Base-by-base conservation (phyloP, 1,140 invertebrate genomes). In the Trinorchestia longiramus region DNA sequence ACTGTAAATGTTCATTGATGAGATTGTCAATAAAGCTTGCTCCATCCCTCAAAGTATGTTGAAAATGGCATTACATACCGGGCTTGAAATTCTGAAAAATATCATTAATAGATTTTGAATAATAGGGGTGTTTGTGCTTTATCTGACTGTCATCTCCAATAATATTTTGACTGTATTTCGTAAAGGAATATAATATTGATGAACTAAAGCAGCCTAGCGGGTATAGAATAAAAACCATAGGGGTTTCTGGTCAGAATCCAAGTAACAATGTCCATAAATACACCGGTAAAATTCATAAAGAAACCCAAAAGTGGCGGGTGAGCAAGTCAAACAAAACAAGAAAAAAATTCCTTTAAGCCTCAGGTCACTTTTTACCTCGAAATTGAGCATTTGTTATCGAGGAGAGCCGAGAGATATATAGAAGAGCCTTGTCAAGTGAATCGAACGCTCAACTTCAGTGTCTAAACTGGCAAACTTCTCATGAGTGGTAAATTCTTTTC, bases 371-470 rank as follows among this genome's bases (percentile, higher is more conserved):
- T 77, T 77, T 77, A 11, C 62, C 36, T 28, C 11, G 62, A 77
- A 28, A 77, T 77, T 77, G 62, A 36, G 11, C 62, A 77, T 77
- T 77, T 77, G 15, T 77, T 77, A 77, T 77, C 62, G 62, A 77
- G 62, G 62, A 77, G 62, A 77, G 62, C 62, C 62, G 62, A 77
- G 62, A 77, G 62, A 77, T 77, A 77, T 77, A 77, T 77, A 77
- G 62, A 77, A 77, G 36, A 77, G 62, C 62, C 62, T 77, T 77
- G 62, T 77, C 62, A 28, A 77, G 62, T 77, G 62, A 77, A 77
- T 77, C 62, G 62, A 77, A 77, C 62, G 62, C 36, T 77, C 62
- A 77, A 77, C 62, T 77, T 77, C 62, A 77, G 62, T 77, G 15
- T 77, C 28, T 77, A 77, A 77, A 77, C 62, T 77, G 62, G 62